Percentiles rank a stretch among this genome's conserved stretches.
phyloP scores from a whole-genome alignment of 2,113 vertebrate genomes.

The Mirza zaza region DNA sequence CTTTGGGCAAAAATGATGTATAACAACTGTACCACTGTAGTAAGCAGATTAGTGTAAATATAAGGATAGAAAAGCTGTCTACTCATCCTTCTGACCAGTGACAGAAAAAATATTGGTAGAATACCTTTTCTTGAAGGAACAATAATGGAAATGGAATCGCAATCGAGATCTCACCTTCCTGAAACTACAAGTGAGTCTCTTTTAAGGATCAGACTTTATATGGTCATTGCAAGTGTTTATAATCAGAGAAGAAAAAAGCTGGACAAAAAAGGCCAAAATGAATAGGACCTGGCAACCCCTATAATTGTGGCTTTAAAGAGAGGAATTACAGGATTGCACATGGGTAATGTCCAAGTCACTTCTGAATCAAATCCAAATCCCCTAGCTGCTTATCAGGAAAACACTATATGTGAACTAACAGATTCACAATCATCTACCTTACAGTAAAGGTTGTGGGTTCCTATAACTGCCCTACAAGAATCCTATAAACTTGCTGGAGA shows the following conservation, averaged over 20 bases:
- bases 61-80: background rate
- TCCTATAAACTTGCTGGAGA: background rate
- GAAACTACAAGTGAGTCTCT: background rate
- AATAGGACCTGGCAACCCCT: slow-evolving; percentile 62
- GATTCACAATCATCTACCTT: background rate
- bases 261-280: slow-evolving; percentile 76
- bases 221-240: slow-evolving; percentile 62
- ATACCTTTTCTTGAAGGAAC: background rate
- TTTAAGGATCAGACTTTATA: slow-evolving; percentile 69
- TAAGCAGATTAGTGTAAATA: background rate
- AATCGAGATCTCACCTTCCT: slow-evolving; percentile 27
- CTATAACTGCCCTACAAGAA: background rate
- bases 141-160: background rate
- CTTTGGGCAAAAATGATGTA: background rate
- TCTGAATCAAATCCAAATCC: slow-evolving; percentile 70
- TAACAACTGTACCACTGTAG: no score
- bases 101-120: background rate
- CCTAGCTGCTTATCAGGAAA: slow-evolving; percentile 49
- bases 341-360: slow-evolving; percentile 57
- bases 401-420: background rate
- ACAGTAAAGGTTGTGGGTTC: accelerated
- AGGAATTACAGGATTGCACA: slow-evolving; percentile 72
- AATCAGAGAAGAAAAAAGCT: slow-evolving; percentile 70
- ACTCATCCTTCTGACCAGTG: background rate
- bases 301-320: slow-evolving; percentile 61